Evolutionary conservation across 2,113 vertebrate genomes (phyloP).

Genomic region (Scomber japonicus): DNA sequence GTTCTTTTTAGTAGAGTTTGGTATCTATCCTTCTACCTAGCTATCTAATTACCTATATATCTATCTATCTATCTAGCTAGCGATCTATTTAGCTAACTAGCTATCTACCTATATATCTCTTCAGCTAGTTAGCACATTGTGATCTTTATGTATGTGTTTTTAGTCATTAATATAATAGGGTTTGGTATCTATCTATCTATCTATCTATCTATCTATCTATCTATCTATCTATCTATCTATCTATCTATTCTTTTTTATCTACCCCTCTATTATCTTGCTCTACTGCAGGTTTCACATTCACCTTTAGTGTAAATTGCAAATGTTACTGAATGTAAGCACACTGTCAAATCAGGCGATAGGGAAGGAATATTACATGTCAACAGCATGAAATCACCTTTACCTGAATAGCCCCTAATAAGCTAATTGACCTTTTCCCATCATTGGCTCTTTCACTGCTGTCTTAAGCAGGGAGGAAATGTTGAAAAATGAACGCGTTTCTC

Average conservation of each 20-base stretch:
- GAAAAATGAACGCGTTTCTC: slow-evolving; percentile 44
- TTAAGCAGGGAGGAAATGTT: slow-evolving; percentile 53
- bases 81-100: too few relatives aligned
- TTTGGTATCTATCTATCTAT: background rate
- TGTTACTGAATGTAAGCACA: slow-evolving; percentile 68
- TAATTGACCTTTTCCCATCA: slow-evolving; percentile 84
- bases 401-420: slow-evolving; percentile 81
- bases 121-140: too few relatives aligned
- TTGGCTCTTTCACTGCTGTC: slow-evolving; percentile 64
- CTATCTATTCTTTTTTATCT: background rate
- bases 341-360: slow-evolving; percentile 46
- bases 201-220: slow-evolving; percentile 3
- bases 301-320: slow-evolving; percentile 56
- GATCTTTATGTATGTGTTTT: too few relatives aligned
- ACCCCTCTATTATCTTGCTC: background rate
- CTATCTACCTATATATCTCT: too few relatives aligned
- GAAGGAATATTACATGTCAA: slow-evolving; percentile 69
- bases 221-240: slow-evolving; percentile 17
- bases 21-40: too few relatives aligned
- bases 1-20: too few relatives aligned
- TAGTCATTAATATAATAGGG: too few relatives aligned
- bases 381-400: slow-evolving; percentile 77
- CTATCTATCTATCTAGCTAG: too few relatives aligned
- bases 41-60: too few relatives aligned
- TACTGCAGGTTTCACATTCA: slow-evolving; percentile 41